Evolutionary conservation across 2,797 vertebrate species (phyloP).

Genomic region (Eupleurogrammus muticus): DNA sequence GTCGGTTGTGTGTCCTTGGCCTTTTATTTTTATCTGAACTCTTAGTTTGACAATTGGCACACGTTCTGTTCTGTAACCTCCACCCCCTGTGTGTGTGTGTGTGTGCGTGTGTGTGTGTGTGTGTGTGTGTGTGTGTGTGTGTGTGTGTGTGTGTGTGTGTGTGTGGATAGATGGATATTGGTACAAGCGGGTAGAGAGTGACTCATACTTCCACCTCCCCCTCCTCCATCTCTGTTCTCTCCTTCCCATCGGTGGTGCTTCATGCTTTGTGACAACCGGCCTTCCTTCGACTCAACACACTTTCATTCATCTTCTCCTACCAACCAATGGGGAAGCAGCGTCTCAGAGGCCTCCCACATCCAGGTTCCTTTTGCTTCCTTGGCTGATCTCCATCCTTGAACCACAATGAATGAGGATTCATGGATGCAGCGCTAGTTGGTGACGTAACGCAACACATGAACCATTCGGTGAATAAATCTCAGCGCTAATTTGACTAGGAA

Average conservation of each 20-base stretch:
- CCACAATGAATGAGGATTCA: conserved; percentile 49
- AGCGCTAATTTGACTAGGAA: conserved; percentile 9
- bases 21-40: background rate
- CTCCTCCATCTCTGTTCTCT: conserved; percentile 15
- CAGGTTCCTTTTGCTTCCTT: conserved; percentile 7
- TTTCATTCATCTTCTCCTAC: conserved; percentile 54
- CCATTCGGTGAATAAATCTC: conserved; percentile 1
- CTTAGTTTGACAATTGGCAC: background rate
- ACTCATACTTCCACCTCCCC: conserved; percentile 18
- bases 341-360: conserved; percentile 12
- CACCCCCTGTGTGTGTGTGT: background rate
- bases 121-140: background rate
- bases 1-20: background rate
- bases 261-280: conserved; percentile 44
- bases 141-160: background rate
- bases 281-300: conserved; percentile 56
- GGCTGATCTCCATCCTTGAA: conserved; percentile 17
- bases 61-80: background rate
- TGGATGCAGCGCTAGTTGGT: background rate
- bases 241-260: conserved; percentile 17
- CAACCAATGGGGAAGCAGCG: conserved; percentile 35
- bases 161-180: background rate
- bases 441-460: conserved; percentile 8
- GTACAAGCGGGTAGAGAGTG: conserved; percentile 9
- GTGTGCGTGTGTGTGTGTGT: background rate